Evolutionary conservation across 1,140 invertebrate species (phyloP), one percentile per base, ranked within the genome.

Genomic region (Diorhabda sublineata): DNA sequence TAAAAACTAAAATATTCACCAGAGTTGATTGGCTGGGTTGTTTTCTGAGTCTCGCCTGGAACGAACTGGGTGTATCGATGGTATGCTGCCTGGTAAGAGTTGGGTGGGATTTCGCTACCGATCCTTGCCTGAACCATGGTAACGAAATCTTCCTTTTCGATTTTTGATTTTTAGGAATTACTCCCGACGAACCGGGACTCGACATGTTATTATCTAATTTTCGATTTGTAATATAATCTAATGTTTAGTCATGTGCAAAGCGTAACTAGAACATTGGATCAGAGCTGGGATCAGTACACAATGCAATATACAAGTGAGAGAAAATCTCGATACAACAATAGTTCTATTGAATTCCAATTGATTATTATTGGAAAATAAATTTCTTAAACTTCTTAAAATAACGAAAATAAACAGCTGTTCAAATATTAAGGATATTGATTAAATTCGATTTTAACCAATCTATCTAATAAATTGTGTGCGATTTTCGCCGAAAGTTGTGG

Each of bases 41-140:
- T 74, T 84, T 83, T 74, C 84, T 82, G 64, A 89, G 84, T 73
- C 88, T 83, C 67, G 87, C 87, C 75, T 90, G 89, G 84, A 92
- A 92, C 57, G 91, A 92, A 77, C 90, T 87, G 73, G 92, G 92
- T 69, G 92, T 92, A 83, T 95, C 93, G 84, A 95, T 94, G 81
- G 93, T 95, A 78, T 94, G 92, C 81, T 95, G 92, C 41, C 92
- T 87, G 52, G 91, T 87, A 43, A 94, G 86, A 52, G 85, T 84
- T 67, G 88, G 87, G 78, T 92, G 90, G 45, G 87, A 83, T 71
- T 87, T 84, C 75, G 85, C 85, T 69, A 91, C 86, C 45, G 91
- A 93, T 67, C 85, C 87, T 81, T 93, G 91, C 60, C 91, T 85
- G 81, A 94, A 94, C 93, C 93, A 95, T 58, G 92, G 93, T 76